phyloP scores from a whole-genome alignment of 2,888 invertebrate genomes.

The Mimachlamys varia region DNA sequence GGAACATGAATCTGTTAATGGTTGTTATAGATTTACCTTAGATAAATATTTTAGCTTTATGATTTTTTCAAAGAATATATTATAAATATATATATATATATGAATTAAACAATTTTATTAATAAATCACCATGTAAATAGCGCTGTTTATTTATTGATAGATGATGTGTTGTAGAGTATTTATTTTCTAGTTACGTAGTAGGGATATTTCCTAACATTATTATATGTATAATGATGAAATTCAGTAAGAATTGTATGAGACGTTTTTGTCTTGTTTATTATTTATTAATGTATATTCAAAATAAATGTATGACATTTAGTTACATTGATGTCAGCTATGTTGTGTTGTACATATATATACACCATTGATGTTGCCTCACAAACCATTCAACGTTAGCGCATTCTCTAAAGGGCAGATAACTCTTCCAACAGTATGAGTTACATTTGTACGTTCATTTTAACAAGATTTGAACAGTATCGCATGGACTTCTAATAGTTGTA shows the following conservation, averaged over 20 bases:
- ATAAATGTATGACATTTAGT: not conserved
- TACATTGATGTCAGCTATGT: not conserved
- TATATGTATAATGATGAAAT: not conserved
- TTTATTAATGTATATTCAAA: not conserved
- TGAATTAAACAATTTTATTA: not conserved
- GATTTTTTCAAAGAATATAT: conserved; percentile 21
- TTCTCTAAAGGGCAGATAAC: not conserved
- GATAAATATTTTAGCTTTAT: not conserved
- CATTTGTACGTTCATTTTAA: not conserved
- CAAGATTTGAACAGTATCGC: no score
- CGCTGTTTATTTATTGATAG: conserved; percentile 12
- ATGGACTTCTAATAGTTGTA: no score
- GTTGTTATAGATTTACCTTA: conserved; percentile 13
- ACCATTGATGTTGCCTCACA: conserved; percentile 1
- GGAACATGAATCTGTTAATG: not conserved
- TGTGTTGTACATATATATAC: not conserved
- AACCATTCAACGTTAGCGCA: not conserved
- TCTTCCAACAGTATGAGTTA: not conserved
- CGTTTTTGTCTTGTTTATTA: not conserved
- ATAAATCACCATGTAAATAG: conserved; percentile 6
- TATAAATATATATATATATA: not conserved
- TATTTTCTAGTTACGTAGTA: not conserved
- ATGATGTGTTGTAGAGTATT: conserved; percentile 18
- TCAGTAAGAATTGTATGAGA: not conserved
- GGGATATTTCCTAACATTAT: not conserved